Percentiles rank a stretch among this genome's conserved stretches.
These are phyloP conservation scores for Ptiloglossa arizonensis DNA, from an alignment of 1,140 invertebrate genomes.

Conservation along the genomic window DNA sequence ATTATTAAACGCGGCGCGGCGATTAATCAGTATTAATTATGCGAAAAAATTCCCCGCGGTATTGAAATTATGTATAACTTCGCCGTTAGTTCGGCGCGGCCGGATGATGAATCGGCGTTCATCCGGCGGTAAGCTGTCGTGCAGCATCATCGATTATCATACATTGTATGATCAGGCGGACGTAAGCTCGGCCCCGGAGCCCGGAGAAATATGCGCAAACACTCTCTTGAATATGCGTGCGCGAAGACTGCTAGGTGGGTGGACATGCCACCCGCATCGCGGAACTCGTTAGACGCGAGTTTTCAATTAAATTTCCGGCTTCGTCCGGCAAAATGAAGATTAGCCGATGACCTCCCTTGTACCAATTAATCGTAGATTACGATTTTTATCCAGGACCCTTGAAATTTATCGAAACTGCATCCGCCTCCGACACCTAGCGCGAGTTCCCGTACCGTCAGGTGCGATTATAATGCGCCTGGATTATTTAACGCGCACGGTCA, in stretches of 20 bases:
- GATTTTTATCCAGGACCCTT: constrained; percentile 35
- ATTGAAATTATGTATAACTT: constrained; percentile 36
- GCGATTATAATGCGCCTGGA: constrained; percentile 39
- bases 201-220: constrained; percentile 49
- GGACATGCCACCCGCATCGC: constrained; percentile 72
- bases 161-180: constrained; percentile 51
- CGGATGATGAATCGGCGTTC: constrained; percentile 38
- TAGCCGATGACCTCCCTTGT: constrained; percentile 48
- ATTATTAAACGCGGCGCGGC: constrained; percentile 3
- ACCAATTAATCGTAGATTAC: constrained; percentile 66
- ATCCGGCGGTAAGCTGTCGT: constrained; percentile 39
- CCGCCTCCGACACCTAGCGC: too few species aligned
- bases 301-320: constrained; percentile 72
- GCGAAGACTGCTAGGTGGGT: constrained; percentile 58
- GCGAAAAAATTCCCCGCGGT: not conserved
- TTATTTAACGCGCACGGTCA: not conserved
- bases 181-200: constrained; percentile 10
- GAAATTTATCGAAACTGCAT: constrained; percentile 48
- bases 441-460: constrained; percentile 10
- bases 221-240: constrained; percentile 47
- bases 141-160: constrained; percentile 59
- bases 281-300: constrained; percentile 66
- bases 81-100: not conserved
- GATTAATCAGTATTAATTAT: constrained; percentile 43
- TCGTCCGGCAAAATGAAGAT: constrained; percentile 49